Conservation (phyloP, 2,113 vertebrate species). For the Rhinoptilus africanus region DNA sequence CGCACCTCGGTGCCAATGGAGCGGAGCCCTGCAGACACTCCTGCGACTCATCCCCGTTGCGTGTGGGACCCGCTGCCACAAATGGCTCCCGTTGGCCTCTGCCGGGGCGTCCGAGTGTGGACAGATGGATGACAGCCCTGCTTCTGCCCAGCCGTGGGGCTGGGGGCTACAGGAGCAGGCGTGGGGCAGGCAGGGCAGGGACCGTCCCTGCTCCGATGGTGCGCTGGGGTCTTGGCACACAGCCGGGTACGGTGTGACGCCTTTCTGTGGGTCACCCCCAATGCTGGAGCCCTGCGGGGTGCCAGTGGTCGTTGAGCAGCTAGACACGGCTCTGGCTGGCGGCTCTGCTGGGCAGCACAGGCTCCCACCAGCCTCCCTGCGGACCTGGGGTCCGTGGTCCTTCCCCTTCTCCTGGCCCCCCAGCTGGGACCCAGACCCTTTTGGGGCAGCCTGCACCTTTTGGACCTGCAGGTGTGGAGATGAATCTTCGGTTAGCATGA, state of each 20-base stretch:
- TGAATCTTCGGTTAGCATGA: neutral
- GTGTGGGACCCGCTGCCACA: neutral
- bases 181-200: accelerated
- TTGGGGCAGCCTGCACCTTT: neutral
- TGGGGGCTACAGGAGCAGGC: no score
- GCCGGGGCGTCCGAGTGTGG: neutral
- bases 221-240: neutral
- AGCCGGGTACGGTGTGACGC: no score
- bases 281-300: neutral
- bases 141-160: neutral
- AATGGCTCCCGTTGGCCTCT: neutral
- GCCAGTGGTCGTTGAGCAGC: neutral
- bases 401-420: neutral
- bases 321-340: neutral
- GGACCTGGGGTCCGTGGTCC: neutral
- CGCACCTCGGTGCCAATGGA: accelerated
- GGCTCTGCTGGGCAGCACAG: neutral
- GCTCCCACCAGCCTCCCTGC: neutral
- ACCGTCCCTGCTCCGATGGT: accelerated
- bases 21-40: neutral
- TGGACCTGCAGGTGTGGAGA: neutral
- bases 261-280: neutral
- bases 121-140: neutral
- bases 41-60: accelerated
- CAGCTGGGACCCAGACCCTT: neutral